Evolutionary conservation across 2,888 invertebrate species (phyloP).

Genomic region (Hemicrepidius hirtus): DNA sequence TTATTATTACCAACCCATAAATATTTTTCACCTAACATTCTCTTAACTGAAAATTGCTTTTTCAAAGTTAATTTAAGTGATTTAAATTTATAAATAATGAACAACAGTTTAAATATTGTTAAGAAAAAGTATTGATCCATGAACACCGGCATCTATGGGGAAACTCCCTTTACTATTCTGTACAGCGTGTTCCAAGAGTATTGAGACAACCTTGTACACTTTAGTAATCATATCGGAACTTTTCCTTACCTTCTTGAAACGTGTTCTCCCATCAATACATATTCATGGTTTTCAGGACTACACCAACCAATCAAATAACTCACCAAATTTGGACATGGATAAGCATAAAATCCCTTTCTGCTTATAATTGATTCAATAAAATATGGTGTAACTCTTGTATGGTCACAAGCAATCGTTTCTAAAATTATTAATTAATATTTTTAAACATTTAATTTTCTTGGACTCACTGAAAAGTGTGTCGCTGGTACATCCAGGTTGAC

Average conservation of each 20-base stretch:
- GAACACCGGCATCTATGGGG: no score
- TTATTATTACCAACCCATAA: no score
- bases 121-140: no score
- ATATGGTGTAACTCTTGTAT: slow-evolving; percentile 92
- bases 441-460: no score
- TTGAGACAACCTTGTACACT: no score
- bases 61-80: no score
- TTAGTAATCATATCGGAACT: slow-evolving; percentile 48
- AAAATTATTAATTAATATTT: neutral
- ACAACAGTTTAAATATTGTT: no score
- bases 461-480: slow-evolving; percentile 87
- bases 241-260: slow-evolving; percentile 85
- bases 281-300: slow-evolving; percentile 84
- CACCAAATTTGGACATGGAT: slow-evolving; percentile 87
- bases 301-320: slow-evolving; percentile 92
- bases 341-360: slow-evolving; percentile 87
- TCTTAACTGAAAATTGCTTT: no score
- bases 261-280: slow-evolving; percentile 91
- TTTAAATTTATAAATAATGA: no score
- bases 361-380: slow-evolving; percentile 92
- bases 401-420: slow-evolving; percentile 93
- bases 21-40: no score
- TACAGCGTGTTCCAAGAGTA: no score
- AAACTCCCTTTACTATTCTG: no score
- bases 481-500: slow-evolving; percentile 90